Conservation (phyloP, 1,140 invertebrate genomes). For the Eufriesea mexicana region DNA sequence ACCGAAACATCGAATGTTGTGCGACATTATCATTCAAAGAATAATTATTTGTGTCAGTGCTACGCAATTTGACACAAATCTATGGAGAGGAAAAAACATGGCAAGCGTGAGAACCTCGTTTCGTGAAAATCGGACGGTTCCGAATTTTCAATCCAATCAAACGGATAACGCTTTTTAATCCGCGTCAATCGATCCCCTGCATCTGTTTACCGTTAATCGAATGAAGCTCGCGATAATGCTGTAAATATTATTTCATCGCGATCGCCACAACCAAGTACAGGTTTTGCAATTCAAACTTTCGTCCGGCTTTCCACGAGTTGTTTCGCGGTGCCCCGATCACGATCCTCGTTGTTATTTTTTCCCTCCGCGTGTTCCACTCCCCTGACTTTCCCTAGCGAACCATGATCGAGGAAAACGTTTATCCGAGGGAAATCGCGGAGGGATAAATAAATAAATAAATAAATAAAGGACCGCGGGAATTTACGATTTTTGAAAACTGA, state of each 20-base stretch:
- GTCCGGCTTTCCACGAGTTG: not conserved
- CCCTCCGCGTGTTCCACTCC: not conserved
- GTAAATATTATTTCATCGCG: slow-evolving; percentile 10
- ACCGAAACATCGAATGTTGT: no score
- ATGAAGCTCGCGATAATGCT: not conserved
- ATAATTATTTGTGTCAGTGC: no score
- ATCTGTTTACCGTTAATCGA: slow-evolving; percentile 5
- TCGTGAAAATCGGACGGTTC: not conserved
- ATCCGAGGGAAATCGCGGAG: not conserved
- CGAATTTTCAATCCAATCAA: not conserved
- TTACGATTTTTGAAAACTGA: not conserved
- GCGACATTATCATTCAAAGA: no score
- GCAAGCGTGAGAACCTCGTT: no score
- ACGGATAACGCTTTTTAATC: not conserved
- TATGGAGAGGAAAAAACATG: no score
- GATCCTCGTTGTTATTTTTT: slow-evolving; percentile 1
- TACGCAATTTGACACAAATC: no score
- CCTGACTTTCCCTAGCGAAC: not conserved
- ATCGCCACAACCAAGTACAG: not conserved
- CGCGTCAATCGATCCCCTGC: not conserved
- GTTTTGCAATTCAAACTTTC: slow-evolving; percentile 15
- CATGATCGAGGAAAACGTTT: not conserved
- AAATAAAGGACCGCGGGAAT: not conserved
- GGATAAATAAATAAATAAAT: not conserved
- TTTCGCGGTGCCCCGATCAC: not conserved